A percentile compares a stretch with the other conserved stretches of the same genome.
Conservation (phyloP, 2,797 vertebrate genomes). For the Pangasius macronema region DNA sequence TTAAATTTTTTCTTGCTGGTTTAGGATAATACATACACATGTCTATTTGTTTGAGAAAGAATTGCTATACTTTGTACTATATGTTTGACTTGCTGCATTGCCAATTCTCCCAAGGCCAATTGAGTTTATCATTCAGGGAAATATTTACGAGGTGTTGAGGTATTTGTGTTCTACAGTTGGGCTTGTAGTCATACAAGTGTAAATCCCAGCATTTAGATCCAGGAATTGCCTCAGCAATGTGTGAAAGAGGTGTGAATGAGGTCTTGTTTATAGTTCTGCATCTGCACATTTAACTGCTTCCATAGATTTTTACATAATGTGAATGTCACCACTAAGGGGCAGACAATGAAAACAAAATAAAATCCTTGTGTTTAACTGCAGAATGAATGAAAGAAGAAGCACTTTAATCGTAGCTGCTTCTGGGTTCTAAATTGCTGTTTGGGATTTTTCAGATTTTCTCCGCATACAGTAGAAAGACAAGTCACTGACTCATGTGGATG, state of each 20-base stretch:
- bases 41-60: neutral
- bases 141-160: neutral
- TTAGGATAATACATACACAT: neutral
- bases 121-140: neutral
- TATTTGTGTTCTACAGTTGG: neutral
- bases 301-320: neutral
- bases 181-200: neutral
- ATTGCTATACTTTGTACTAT: neutral
- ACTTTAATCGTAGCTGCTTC: neutral
- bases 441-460: neutral
- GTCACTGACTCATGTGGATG: neutral
- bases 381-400: neutral
- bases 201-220: slow-evolving; percentile 8
- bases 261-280: neutral
- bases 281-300: neutral
- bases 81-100: neutral
- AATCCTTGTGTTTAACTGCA: neutral
- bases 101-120: neutral
- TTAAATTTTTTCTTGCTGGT: neutral
- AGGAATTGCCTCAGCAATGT: neutral
- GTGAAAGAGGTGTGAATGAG: slow-evolving; percentile 25
- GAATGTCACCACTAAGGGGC: too few relatives aligned
- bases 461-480: neutral
- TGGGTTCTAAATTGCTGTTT: neutral
- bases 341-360: neutral